These are phyloP conservation scores for Drosophila nebulosa DNA, from an alignment of 1,140 invertebrate species.

Conservation along the genomic window DNA sequence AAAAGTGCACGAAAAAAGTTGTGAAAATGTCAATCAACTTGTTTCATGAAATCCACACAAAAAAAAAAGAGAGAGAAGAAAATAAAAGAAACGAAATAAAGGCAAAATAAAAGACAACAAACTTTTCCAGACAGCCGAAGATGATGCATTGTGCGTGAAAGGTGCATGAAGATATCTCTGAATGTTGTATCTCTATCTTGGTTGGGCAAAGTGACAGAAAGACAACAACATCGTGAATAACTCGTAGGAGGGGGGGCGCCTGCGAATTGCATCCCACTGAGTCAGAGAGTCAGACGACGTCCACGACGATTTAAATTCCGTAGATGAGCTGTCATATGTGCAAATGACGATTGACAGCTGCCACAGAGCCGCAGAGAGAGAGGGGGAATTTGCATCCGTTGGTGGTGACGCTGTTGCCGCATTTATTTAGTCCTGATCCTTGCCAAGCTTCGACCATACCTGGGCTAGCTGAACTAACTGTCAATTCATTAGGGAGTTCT, in stretches of 20 bases:
- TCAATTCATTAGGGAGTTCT: constrained; percentile 66
- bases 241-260: constrained; percentile 68
- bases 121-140: constrained; percentile 74
- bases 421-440: constrained; percentile 13
- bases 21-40: constrained; percentile 80
- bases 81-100: constrained; percentile 27
- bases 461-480: constrained; percentile 43
- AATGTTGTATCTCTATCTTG: constrained; percentile 71
- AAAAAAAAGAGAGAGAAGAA: constrained; percentile 26
- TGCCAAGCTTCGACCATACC: constrained; percentile 25
- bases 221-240: constrained; percentile 34
- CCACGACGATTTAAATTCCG: constrained; percentile 66
- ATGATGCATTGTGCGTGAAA: constrained; percentile 79
- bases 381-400: constrained; percentile 34
- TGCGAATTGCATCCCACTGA: constrained; percentile 78
- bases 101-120: constrained; percentile 44
- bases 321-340: constrained; percentile 73
- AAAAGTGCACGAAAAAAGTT: constrained; percentile 66
- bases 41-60: constrained; percentile 25
- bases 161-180: constrained; percentile 72
- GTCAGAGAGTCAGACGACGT: constrained; percentile 39
- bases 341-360: constrained; percentile 75
- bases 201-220: constrained; percentile 61
- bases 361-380: constrained; percentile 35
- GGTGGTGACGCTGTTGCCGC: neutral